Evolutionary conservation across 2,797 vertebrate species (phyloP), one percentile per base, ranked within the genome.

Genomic region (Galagoides demidoff): DNA sequence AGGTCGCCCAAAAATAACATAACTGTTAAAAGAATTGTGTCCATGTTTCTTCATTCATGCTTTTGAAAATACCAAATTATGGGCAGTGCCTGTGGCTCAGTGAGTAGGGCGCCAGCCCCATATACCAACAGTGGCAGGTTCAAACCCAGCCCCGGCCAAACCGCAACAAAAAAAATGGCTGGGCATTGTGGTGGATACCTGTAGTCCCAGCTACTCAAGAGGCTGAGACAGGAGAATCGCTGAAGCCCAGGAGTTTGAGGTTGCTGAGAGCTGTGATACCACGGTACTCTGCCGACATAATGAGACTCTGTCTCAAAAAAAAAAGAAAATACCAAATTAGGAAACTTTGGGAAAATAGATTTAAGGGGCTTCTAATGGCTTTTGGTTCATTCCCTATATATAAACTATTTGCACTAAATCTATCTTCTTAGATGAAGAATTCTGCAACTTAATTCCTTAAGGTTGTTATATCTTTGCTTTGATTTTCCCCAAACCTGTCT

Each of bases 21-120:
- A 73, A 84, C 34, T 34, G 27, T 91, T 93, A 81, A 64, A 52
- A 90, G n/a, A 86, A 86, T 85, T 79, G 10, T 92, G 43, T 81
- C 12, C 45, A 20, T 23, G 7, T 86, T 90, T 73, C 27, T 77
- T 71, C 43, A 83, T 19, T 92, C 52, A 84, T 14, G 63, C 13
- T 55, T 34, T 64, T 64, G 52, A 76, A 87, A 87, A 88, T 29
- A 71, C 22, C n/a, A 95, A 89, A 63, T 63, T 88, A 55, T 31
- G 45, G 13, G 49, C 3, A 14, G 49, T 14, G 13, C 49, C 49
- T 49, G 13, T 49, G 49, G 49, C 49, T 49, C 49, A 49, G 49
- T 49, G 49, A 49, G 49, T 14, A 49, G 49, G 49, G 49, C 49
- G 13, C 49, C 3, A 4, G 3, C 13, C 49, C 49, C 49, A 49